Base-by-base conservation (phyloP, 2,888 invertebrate species). In the Melinaea menophilus region DNA sequence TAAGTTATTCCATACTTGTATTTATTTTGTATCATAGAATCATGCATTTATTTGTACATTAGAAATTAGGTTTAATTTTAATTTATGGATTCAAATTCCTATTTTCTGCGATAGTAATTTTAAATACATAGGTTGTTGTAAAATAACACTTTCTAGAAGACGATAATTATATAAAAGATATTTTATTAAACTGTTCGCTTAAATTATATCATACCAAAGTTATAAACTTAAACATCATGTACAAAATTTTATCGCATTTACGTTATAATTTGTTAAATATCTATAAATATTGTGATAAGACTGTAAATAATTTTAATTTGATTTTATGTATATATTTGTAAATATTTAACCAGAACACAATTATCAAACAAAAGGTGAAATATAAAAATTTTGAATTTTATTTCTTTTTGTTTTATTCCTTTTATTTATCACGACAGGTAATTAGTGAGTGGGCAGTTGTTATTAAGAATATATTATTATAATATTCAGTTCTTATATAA, bases 201-300 rank as follows among this genome's bases (percentile, higher is more conserved):
- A 81, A 80, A 75, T 78, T 81, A 81, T 85, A 85, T 84, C 86
- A 90, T 90, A 86, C 90, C 90, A 90, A 90, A 90, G 90, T 87
- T 90, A 81, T 80, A 84, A 86, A 85, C 82, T 81, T 75, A 71
- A 75, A 71, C 80, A 75, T 75, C 74, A 80, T 87, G 87, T 88
- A 88, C 85, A 88, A 82, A 84, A 66, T 51, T 61, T 63, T 67
- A 68, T 55, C 82, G 82, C 84, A 86, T 84, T 85, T 86, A 84
- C 79, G 71, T 75, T 74, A 74, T 79, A 81, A 75, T 78, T 78
- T 79, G 81, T 79, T 83, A 77, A 76, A 75, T 68, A 77, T 51
- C 31, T 51, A 51, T 74, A 71, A 75, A 74, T 67, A 74, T 72
- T 70, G 75, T 80, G 79, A 75, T 82, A 70, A 73, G 75, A 81